Conservation (phyloP, 2,113 vertebrate genomes). For the Stigmatopora argus region DNA sequence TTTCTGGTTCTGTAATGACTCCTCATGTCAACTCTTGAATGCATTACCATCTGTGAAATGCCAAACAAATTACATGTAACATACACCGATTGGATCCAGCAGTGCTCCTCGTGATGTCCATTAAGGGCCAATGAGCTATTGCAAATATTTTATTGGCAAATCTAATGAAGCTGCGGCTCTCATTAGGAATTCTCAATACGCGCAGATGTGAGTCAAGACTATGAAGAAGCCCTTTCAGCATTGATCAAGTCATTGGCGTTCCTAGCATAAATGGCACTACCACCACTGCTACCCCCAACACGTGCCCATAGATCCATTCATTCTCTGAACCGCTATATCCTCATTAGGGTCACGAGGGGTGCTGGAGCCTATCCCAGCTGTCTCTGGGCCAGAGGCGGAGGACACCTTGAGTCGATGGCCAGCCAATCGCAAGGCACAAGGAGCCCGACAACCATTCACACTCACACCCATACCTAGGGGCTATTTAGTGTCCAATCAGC, state of each 20-base stretch:
- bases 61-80: conserved; percentile 75
- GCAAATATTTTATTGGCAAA: conserved; percentile 73
- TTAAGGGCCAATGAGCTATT: conserved; percentile 74
- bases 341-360: too few relatives aligned
- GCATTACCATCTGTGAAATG: conserved; percentile 69
- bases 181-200: conserved; percentile 54
- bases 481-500: too few relatives aligned
- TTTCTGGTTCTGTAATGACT: conserved; percentile 56
- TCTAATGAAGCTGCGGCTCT: conserved; percentile 72
- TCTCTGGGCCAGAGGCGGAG: too few relatives aligned
- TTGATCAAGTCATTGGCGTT: conserved; percentile 25
- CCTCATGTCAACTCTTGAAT: conserved; percentile 62
- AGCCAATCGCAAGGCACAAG: too few relatives aligned
- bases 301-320: neutral
- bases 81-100: conserved; percentile 66
- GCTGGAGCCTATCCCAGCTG: too few relatives aligned
- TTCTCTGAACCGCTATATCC: too few relatives aligned
- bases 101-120: conserved; percentile 69
- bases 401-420: too few relatives aligned
- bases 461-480: too few relatives aligned
- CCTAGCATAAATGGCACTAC: neutral
- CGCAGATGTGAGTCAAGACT: conserved; percentile 39
- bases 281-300: neutral
- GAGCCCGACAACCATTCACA: too few relatives aligned
- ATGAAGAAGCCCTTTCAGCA: conserved; percentile 47